Evolutionary conservation across 1,140 invertebrate genomes (phyloP).

Genomic region (Meloidogyne exigua): DNA sequence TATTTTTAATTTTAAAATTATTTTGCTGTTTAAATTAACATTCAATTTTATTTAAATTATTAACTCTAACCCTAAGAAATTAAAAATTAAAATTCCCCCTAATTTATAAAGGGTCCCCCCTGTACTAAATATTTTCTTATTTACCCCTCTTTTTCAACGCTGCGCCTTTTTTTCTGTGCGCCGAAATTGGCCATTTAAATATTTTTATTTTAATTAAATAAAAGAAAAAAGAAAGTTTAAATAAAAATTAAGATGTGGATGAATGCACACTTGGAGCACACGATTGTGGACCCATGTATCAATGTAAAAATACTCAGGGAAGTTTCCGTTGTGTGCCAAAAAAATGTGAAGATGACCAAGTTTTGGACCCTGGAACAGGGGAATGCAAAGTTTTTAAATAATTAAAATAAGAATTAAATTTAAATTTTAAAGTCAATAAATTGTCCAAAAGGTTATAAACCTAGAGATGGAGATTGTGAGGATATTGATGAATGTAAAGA

Average conservation of each 20-base stretch:
- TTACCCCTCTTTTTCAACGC: no score
- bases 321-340: constrained; percentile 75
- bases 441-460: constrained; percentile 67
- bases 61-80: no score
- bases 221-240: no score
- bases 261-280: constrained; percentile 76
- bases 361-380: constrained; percentile 55
- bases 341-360: constrained; percentile 66
- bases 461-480: constrained; percentile 67
- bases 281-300: constrained; percentile 77
- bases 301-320: constrained; percentile 80
- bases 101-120: no score
- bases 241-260: constrained; percentile 22
- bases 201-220: no score
- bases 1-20: not conserved
- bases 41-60: no score
- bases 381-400: constrained; percentile 51
- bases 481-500: constrained; percentile 83
- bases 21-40: no score
- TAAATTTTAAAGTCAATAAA: constrained; percentile 46
- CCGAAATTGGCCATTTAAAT: no score
- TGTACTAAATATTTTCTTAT: no score
- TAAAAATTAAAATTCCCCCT: no score
- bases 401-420: not conserved
- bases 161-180: no score